Conservation (phyloP, 2,797 vertebrate species). For the Helostoma temminkii region DNA sequence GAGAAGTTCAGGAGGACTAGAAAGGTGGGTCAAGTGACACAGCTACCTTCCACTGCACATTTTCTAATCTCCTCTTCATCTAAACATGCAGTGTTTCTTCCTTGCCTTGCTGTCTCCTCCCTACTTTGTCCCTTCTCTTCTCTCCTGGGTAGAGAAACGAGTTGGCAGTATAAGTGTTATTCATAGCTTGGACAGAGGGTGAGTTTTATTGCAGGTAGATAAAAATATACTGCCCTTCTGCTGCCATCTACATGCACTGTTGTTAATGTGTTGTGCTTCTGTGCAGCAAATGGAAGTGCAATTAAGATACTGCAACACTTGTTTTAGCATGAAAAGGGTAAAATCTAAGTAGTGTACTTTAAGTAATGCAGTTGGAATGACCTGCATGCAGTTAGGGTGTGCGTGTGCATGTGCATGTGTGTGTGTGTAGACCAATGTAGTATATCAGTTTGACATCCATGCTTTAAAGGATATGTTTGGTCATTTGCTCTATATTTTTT, state of each 20-base stretch:
- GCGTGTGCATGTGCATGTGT: not conserved
- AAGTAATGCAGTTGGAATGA: constrained; percentile 14
- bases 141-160: constrained; percentile 56
- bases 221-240: constrained; percentile 80
- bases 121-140: constrained; percentile 5
- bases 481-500: too few species aligned
- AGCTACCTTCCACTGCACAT: not conserved
- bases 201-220: constrained; percentile 76
- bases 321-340: constrained; percentile 46
- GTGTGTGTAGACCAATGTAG: not conserved
- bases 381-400: constrained; percentile 1
- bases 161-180: constrained; percentile 72
- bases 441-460: not conserved
- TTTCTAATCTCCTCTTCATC: constrained; percentile 7
- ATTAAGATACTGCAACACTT: constrained; percentile 62
- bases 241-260: constrained; percentile 72
- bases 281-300: constrained; percentile 65
- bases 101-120: constrained; percentile 44
- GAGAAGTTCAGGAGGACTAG: too few species aligned
- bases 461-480: too few species aligned
- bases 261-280: constrained; percentile 68
- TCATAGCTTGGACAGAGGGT: constrained; percentile 76
- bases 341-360: constrained; percentile 62
- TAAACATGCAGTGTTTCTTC: constrained; percentile 56
- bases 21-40: not conserved